Evolutionary conservation across 2,888 invertebrate genomes (phyloP).

Genomic region (Stictocephala bisonia): DNA sequence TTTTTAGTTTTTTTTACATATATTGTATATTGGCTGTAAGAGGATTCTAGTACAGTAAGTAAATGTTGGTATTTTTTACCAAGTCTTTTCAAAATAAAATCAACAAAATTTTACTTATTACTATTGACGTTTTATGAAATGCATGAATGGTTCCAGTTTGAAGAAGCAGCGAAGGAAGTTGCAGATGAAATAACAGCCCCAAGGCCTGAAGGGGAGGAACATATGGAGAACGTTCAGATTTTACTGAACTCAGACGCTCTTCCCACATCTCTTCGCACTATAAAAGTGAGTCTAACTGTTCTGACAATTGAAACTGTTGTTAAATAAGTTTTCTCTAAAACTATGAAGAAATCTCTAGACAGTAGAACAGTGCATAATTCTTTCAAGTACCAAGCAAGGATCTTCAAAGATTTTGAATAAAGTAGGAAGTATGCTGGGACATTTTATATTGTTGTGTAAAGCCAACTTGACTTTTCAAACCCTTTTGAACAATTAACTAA

Average conservation of each 20-base stretch:
- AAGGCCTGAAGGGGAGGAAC: constrained; percentile 89
- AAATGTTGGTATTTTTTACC: too few species aligned
- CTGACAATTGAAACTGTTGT: background rate
- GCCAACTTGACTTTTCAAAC: too few species aligned
- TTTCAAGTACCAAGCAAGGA: background rate
- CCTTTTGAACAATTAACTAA: too few species aligned
- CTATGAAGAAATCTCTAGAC: background rate
- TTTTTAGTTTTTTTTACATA: too few species aligned
- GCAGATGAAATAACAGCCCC: constrained; percentile 97
- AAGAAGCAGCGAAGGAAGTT: constrained; percentile 96
- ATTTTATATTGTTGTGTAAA: too few species aligned
- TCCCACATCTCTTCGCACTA: constrained; percentile 82
- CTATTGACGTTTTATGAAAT: too few species aligned
- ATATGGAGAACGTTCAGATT: constrained; percentile 93
- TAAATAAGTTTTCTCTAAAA: background rate
- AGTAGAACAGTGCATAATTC: background rate
- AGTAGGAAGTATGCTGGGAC: too few species aligned
- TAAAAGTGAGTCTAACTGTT: constrained; percentile 73
- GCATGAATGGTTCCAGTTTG: constrained; percentile 69
- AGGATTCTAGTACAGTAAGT: too few species aligned
- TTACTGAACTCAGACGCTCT: constrained; percentile 86
- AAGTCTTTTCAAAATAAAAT: background rate
- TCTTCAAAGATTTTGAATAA: constrained; percentile 31
- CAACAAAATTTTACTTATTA: background rate
- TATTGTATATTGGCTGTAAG: too few species aligned